Percentiles rank a stretch among this genome's conserved stretches.
These are phyloP conservation scores for Pangasianodon hypophthalmus DNA, from an alignment of 2,113 vertebrate species.

Conservation along the genomic window DNA sequence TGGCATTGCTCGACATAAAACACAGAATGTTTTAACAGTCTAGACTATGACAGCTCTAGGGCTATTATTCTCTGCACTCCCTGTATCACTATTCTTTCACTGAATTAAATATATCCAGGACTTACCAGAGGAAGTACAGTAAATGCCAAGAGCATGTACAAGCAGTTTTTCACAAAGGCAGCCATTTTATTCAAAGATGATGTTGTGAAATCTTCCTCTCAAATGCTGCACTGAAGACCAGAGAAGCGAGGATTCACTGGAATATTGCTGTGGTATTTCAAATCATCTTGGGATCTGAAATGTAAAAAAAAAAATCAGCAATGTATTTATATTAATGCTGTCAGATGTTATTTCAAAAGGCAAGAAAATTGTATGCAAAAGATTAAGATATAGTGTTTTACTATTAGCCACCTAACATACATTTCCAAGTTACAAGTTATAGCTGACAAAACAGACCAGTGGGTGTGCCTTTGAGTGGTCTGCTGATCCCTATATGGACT, in stretches of 20 bases:
- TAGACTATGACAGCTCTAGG: not conserved
- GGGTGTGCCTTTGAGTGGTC: not conserved
- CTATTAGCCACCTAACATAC: not conserved
- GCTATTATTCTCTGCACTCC: not conserved
- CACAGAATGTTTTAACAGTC: not conserved
- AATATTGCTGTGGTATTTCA: conserved; percentile 31
- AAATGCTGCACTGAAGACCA: conserved; percentile 16
- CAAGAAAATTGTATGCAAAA: not conserved
- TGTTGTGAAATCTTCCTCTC: not conserved
- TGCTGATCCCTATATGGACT: not conserved
- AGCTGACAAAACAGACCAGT: not conserved
- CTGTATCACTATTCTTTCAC: not conserved
- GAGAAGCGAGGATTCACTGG: not conserved
- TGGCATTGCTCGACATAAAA: conserved; percentile 7
- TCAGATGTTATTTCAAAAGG: not conserved
- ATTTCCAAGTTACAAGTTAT: not conserved
- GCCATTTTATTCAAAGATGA: conserved; percentile 42
- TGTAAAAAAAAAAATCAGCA: not conserved
- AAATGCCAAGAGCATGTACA: conserved; percentile 30
- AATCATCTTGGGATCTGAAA: conserved; percentile 42
- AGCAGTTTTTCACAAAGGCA: conserved; percentile 39
- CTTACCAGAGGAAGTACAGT: conserved; percentile 50
- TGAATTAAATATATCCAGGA: not conserved
- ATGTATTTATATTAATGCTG: not conserved
- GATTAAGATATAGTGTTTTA: not conserved